Evolutionary conservation across 2,888 invertebrate species (phyloP).

Genomic region (Eudasyphora cyanicolor): DNA sequence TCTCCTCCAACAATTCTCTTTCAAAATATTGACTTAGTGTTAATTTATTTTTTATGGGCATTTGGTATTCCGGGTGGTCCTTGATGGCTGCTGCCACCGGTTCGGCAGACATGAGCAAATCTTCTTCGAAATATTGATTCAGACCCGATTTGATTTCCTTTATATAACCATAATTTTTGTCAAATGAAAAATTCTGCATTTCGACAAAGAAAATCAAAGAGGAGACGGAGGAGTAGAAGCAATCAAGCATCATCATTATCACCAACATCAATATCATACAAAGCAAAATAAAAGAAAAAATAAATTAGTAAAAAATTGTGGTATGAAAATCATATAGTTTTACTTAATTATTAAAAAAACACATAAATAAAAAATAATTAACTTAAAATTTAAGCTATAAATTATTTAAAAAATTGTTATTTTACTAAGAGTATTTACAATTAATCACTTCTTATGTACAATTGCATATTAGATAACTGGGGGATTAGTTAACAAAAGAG

Average conservation of each 20-base stretch:
- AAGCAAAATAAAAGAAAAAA: slow-evolving; percentile 57
- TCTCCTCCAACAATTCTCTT: slow-evolving; percentile 58
- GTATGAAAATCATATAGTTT: slow-evolving; percentile 28
- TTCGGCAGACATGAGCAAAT: slow-evolving; percentile 23
- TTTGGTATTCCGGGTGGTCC: neutral
- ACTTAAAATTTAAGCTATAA: slow-evolving; percentile 54
- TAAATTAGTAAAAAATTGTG: slow-evolving; percentile 49
- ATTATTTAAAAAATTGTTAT: slow-evolving; percentile 48
- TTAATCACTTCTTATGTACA: slow-evolving; percentile 17
- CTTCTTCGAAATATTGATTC: slow-evolving; percentile 57
- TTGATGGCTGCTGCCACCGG: neutral
- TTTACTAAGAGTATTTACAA: slow-evolving; percentile 54
- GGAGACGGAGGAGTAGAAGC: slow-evolving; percentile 33
- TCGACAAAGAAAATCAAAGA: neutral
- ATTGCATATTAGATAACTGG: neutral
- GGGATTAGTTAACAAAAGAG: slow-evolving; percentile 58
- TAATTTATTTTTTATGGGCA: neutral
- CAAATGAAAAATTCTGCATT: slow-evolving; percentile 62
- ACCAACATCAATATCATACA: slow-evolving; percentile 33
- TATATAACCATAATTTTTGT: slow-evolving; percentile 55
- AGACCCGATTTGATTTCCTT: slow-evolving; percentile 52
- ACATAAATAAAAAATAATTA: slow-evolving; percentile 49
- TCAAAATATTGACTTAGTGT: slow-evolving; percentile 62
- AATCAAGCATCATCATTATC: slow-evolving; percentile 15
- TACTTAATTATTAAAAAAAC: neutral